phyloP scores from a whole-genome alignment of 2,113 vertebrate species.

The Camelus bactrianus region DNA sequence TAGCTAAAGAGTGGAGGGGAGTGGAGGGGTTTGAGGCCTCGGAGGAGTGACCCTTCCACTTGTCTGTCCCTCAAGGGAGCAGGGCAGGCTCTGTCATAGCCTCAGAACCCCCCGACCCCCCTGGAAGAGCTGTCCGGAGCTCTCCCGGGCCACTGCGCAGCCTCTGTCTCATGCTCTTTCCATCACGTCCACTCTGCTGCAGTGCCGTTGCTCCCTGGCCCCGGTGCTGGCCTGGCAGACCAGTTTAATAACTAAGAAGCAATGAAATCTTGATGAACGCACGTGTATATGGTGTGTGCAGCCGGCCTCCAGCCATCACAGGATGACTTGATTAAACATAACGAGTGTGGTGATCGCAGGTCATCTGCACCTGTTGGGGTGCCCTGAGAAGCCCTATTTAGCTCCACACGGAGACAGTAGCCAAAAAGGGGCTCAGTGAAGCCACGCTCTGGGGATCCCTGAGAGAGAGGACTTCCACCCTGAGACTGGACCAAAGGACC shows the following conservation, averaged over 20 bases:
- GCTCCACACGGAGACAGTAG: not conserved
- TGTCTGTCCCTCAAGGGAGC: not conserved
- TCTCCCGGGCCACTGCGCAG: too few species aligned
- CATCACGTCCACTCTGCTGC: fast-evolving
- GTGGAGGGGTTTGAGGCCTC: fast-evolving
- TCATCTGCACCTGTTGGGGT: not conserved
- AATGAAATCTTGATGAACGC: slow-evolving; percentile 12
- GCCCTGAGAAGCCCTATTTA: not conserved
- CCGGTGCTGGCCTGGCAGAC: not conserved
- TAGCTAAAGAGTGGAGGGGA: not conserved
- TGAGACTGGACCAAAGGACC: not conserved
- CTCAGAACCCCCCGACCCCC: not conserved
- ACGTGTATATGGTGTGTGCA: fast-evolving
- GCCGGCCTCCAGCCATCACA: not conserved
- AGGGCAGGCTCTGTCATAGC: not conserved
- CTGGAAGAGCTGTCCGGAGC: not conserved
- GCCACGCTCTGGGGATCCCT: not conserved
- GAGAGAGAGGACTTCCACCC: not conserved
- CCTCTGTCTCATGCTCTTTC: not conserved
- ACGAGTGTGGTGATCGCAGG: fast-evolving
- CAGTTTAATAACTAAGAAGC: not conserved
- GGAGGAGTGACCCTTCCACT: not conserved
- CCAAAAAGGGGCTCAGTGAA: not conserved
- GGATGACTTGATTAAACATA: not conserved
- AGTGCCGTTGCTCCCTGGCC: not conserved